Base-by-base conservation (phyloP, 2,113 vertebrate species). In the Shinisaurus crocodilurus region DNA sequence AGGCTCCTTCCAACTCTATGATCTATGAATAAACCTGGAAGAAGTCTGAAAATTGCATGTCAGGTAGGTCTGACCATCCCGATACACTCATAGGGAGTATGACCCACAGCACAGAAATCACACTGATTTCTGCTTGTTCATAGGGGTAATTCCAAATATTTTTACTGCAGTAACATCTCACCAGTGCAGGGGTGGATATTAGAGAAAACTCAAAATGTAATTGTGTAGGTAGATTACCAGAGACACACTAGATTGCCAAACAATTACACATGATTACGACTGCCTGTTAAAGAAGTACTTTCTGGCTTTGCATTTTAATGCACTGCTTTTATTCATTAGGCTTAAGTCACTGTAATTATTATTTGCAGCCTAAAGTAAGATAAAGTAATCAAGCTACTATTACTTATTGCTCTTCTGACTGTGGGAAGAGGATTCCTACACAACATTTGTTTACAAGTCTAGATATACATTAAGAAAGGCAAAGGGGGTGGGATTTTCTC, bases 311-410 rank as follows among this genome's bases (percentile, higher is more conserved):
- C 50, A 84, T 91, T 94, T 94, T 94, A 96, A 92, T 87, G 87
- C 34, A 89, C 69, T 69, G 29, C 91, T 94, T 95, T 95, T 69
- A 94, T 94, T 95, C 92, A 96, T 95, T 94, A 94, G 85, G 89
- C 83, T 93, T 94, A 92, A 96, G 94, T 87, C 90, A 89, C 69
- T 87, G 81, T 94, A 95, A 95, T 96, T 95, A 91, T 87, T 95
- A 87, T 93, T 96, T 96, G 93, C 94, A 92, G 86, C 93, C 50
- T 34, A 91, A 82, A 91, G 89, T 69, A 45, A 93, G 94, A 95
- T 96, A 94, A 94, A 93, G 91, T 90, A 94, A 91, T 92, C 83
- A 91, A 87, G 86, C 86, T 91, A 88, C 87, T 83, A 93, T 91
- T 92, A 89, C 1, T 90, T 90, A 90, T 40, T 70, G 1, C 65